phyloP scores from a whole-genome alignment of 2,797 vertebrate species.

The Valencia hispanica region DNA sequence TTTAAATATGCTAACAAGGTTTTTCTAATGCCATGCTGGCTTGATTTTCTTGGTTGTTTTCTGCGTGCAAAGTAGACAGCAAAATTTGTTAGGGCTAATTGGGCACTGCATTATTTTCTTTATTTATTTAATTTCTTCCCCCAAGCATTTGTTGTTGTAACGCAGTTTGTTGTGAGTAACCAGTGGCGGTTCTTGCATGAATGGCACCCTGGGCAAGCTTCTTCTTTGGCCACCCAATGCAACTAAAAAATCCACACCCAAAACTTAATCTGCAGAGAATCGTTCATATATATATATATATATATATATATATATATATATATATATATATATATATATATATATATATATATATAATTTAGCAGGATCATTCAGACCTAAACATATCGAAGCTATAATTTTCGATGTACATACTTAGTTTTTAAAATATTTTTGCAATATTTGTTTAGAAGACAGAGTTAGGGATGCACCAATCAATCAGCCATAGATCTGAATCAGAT shows the following conservation, averaged over 20 bases:
- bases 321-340: too few species aligned
- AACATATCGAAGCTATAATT: background rate
- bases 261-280: background rate
- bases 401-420: background rate
- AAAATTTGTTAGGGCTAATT: slow-evolving; percentile 64
- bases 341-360: too few species aligned
- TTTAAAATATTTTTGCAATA: background rate
- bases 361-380: background rate
- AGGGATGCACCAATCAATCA: background rate
- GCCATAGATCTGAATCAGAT: background rate
- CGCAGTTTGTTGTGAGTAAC: slow-evolving; percentile 57
- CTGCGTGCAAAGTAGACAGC: slow-evolving; percentile 63
- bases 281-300: too few species aligned
- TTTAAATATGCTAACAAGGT: slow-evolving; percentile 88
- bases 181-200: slow-evolving; percentile 6
- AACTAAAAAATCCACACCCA: background rate
- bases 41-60: slow-evolving; percentile 73
- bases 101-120: slow-evolving; percentile 65
- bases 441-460: background rate
- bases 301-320: too few species aligned
- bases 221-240: background rate
- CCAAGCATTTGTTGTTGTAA: slow-evolving; percentile 49
- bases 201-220: background rate
- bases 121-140: slow-evolving; percentile 3
- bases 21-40: slow-evolving; percentile 80